Conservation (phyloP, 2,888 invertebrate species). For the Parnassius mnemosyne region DNA sequence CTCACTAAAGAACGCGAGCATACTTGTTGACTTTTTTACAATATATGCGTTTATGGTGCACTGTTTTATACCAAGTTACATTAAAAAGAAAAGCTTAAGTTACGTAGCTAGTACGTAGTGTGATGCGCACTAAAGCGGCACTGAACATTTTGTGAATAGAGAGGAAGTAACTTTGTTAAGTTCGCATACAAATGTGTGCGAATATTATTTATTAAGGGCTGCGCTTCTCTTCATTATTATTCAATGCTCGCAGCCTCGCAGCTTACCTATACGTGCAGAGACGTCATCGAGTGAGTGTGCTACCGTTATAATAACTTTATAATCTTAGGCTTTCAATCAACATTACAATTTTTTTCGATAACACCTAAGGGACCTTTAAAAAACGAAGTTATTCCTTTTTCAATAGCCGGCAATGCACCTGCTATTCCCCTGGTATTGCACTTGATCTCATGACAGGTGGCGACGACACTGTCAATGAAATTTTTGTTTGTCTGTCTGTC, state of each 20-base stretch:
- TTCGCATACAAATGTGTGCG: constrained; percentile 38
- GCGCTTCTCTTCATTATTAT: constrained; percentile 57
- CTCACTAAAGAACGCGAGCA: constrained; percentile 49
- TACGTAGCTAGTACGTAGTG: constrained; percentile 14
- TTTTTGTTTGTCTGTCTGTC: too few species aligned
- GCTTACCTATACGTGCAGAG: constrained; percentile 27
- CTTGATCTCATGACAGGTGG: too few species aligned
- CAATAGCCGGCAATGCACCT: too few species aligned
- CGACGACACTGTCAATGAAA: too few species aligned
- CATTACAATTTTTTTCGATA: too few species aligned
- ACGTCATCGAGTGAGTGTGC: constrained; percentile 27
- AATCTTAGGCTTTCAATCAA: not conserved
- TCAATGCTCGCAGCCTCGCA: constrained; percentile 56
- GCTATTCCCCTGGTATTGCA: too few species aligned
- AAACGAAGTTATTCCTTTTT: too few species aligned
- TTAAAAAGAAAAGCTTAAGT: constrained; percentile 20
- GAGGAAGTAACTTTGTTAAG: constrained; percentile 25
- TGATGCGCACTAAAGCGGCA: constrained; percentile 21
- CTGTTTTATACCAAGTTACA: constrained; percentile 3
- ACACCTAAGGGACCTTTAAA: too few species aligned
- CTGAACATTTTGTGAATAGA: constrained; percentile 25
- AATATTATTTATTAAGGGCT: constrained; percentile 41
- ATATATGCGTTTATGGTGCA: not conserved
- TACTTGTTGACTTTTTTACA: constrained; percentile 23
- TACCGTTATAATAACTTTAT: constrained; percentile 26